Base-by-base conservation (phyloP, 2,888 invertebrate genomes). In the Seladonia tumulorum region DNA sequence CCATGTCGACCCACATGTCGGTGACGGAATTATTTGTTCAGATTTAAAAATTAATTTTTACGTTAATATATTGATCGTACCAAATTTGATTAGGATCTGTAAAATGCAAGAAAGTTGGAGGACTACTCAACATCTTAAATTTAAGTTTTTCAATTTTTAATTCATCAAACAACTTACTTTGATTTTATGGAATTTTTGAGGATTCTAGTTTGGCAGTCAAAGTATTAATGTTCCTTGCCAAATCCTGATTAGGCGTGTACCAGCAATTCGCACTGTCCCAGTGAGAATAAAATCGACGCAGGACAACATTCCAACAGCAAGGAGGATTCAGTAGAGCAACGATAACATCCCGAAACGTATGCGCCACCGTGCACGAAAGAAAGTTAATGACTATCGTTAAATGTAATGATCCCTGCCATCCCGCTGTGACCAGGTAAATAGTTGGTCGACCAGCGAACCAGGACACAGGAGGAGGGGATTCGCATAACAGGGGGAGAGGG, bases 371-470 rank as follows among this genome's bases (percentile, higher is more conserved):
- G 83, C 85, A 83, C 80, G 84, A 81, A 86, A 84, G 74, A 79
- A 79, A 81, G 76, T 79, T 82, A 85, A 87, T 79, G 82, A 79
- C 82, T 80, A 78, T 86, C 79, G 86, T 86, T 82, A 76, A 83
- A 57, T 75, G 79, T 86, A 86, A 85, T 77, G 82, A 88, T 84
- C 84, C 79, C 77, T 29, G 83, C 76, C 72, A 25, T 88, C 88
- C 88, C 70, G 86, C 86, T 86, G 88, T 45, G 79, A 53, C 71
- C 47, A 39, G 35, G 79, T 81, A 86, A 77, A 88, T 86, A 82
- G 74, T 82, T 25, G 63, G 18, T 29, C 45, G 73, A 53, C 76
- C 57, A 12, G 42, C 47, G 39, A 47, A n/a, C 29, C 29, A 18
- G 71, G 16, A 25, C 60, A 29, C 16, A 5, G 14, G 47, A 0